phyloP scores from a whole-genome alignment of 2,113 vertebrate species.

The Psettodes erumei region DNA sequence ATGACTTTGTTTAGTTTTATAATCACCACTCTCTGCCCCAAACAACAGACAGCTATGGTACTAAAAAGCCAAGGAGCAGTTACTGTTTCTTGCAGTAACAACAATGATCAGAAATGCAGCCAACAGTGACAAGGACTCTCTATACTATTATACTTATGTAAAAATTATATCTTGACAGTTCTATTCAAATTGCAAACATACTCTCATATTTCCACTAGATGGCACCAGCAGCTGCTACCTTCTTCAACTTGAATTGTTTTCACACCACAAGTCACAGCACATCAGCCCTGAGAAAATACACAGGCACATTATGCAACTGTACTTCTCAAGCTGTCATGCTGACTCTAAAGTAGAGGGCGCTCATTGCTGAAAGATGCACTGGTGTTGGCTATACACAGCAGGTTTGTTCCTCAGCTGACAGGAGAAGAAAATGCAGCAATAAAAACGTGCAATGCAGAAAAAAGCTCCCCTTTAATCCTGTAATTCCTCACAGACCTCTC shows the following conservation, averaged over 20 bases:
- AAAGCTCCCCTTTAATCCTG: conserved; percentile 55
- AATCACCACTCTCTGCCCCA: no score
- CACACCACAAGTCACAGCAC: neutral
- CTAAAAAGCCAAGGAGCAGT: no score
- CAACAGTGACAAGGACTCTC: neutral
- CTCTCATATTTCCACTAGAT: conserved; percentile 50
- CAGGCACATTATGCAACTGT: conserved; percentile 19
- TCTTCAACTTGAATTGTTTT: neutral
- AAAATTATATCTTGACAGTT: neutral
- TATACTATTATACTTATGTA: neutral
- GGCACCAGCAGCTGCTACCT: conserved; percentile 18
- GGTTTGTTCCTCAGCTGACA: conserved; percentile 34
- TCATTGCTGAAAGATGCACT: neutral
- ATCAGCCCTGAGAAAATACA: conserved; percentile 12
- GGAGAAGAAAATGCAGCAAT: conserved; percentile 19
- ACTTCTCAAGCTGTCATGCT: conserved; percentile 20
- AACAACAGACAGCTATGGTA: no score
- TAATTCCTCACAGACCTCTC: conserved; percentile 68
- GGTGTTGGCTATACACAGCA: neutral
- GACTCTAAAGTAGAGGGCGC: conserved; percentile 4
- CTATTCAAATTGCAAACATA: neutral
- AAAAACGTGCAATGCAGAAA: conserved; percentile 34
- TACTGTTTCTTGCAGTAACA: neutral
- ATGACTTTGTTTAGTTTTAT: no score
- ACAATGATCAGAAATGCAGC: neutral